phyloP scores from a whole-genome alignment of 2,113 vertebrate genomes.

The Percopsis transmontana region DNA sequence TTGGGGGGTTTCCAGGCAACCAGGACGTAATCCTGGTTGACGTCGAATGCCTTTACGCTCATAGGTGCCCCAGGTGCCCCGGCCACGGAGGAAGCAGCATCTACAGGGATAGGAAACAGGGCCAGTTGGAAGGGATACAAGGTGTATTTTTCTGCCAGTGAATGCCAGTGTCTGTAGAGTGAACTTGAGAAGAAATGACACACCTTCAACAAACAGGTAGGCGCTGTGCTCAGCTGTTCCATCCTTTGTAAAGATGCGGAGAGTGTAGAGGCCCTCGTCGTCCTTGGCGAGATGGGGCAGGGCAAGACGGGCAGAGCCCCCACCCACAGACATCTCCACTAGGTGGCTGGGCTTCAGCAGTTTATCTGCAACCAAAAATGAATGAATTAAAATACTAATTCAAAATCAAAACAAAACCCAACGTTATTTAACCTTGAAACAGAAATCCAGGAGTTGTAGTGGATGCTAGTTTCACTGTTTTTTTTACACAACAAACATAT shows the following conservation, averaged over 20 bases:
- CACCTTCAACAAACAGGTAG: slow-evolving; percentile 94
- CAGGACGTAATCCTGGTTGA: slow-evolving; percentile 92
- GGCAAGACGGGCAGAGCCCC: slow-evolving; percentile 84
- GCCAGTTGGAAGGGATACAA: background rate
- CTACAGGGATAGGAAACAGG: slow-evolving; percentile 60
- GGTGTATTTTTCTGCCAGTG: no score
- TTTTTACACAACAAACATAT: no score
- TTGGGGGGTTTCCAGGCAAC: slow-evolving; percentile 98
- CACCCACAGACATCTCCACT: slow-evolving; percentile 83
- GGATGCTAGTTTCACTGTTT: no score
- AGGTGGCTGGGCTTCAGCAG: slow-evolving; percentile 83
- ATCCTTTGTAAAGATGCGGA: slow-evolving; percentile 87
- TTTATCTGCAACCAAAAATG: slow-evolving; percentile 74
- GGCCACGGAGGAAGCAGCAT: slow-evolving; percentile 79
- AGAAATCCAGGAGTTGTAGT: no score
- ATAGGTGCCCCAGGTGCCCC: slow-evolving; percentile 93
- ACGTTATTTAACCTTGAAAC: no score
- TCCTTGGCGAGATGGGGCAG: slow-evolving; percentile 93
- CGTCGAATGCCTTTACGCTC: slow-evolving; percentile 87
- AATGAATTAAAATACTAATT: no score
- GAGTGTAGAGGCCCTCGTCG: slow-evolving; percentile 95
- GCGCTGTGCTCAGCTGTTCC: slow-evolving; percentile 90
- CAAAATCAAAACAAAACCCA: no score
- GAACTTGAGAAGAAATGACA: background rate
- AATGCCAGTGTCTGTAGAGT: no score